Evolutionary conservation across 2,888 invertebrate genomes (phyloP).

Genomic region (Hydropsyche betteni): DNA sequence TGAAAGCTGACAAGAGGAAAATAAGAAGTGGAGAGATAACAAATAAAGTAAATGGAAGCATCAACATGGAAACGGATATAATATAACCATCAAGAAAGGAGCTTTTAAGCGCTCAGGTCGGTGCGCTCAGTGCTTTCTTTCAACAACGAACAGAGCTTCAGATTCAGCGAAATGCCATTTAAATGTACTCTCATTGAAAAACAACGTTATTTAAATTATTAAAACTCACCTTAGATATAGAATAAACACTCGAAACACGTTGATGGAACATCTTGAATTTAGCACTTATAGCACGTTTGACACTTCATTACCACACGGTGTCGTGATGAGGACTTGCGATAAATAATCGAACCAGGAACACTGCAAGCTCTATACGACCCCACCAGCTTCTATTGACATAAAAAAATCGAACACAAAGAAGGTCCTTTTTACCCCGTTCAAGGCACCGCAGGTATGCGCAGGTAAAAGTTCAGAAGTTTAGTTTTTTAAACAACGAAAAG

Average conservation of each 20-base stretch:
- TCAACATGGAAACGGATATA: slow-evolving; percentile 40
- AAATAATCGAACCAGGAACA: slow-evolving; percentile 43
- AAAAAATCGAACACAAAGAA: slow-evolving; percentile 48
- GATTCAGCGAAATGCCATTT: slow-evolving; percentile 9
- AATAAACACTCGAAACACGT: not conserved
- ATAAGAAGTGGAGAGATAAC: slow-evolving; percentile 42
- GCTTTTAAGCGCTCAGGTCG: slow-evolving; percentile 35
- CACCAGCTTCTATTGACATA: slow-evolving; percentile 46
- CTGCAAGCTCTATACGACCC: slow-evolving; percentile 26
- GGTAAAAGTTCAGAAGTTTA: slow-evolving; percentile 37
- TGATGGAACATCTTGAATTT: too few relatives aligned
- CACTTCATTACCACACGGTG: slow-evolving; percentile 45
- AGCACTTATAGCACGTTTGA: slow-evolving; percentile 15
- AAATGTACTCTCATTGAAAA: not conserved
- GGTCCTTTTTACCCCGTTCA: slow-evolving; percentile 43
- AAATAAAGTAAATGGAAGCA: slow-evolving; percentile 42
- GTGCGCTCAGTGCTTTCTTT: not conserved
- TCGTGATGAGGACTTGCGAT: slow-evolving; percentile 48
- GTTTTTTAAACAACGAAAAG: not conserved
- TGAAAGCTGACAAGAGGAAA: slow-evolving; percentile 50
- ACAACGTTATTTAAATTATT: too few relatives aligned
- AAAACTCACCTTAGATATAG: slow-evolving; percentile 13
- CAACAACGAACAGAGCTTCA: slow-evolving; percentile 10
- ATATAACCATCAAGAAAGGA: slow-evolving; percentile 20
- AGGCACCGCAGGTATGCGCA: slow-evolving; percentile 41